These are phyloP conservation scores for Fragariocoptes setiger DNA, from an alignment of 1,140 invertebrate genomes.

Conservation along the genomic window DNA sequence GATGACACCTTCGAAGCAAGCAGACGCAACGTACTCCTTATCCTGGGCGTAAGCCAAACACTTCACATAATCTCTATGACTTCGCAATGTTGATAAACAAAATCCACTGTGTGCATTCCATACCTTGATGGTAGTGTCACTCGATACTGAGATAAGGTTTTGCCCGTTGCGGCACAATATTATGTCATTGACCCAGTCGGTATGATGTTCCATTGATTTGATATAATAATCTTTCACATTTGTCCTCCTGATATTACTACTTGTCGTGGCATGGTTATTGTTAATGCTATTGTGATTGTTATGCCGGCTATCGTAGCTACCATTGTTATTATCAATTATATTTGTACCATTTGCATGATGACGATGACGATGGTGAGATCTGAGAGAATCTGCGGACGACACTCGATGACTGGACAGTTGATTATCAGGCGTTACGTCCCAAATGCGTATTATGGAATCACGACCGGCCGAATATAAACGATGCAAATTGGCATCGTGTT, in stretches of 20 bases:
- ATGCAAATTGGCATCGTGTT: constrained; percentile 54
- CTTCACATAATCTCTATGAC: constrained; percentile 95
- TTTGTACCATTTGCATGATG: no score
- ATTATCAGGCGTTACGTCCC: constrained; percentile 27
- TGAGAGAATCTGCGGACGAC: no score
- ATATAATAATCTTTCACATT: constrained; percentile 39
- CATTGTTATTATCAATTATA: constrained; percentile 1
- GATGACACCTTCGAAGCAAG: constrained; percentile 79
- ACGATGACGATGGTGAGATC: no score
- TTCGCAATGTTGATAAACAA: constrained; percentile 82
- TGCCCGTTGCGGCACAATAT: constrained; percentile 80
- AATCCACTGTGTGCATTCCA: constrained; percentile 99
- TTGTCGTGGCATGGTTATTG: not conserved
- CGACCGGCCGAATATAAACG: constrained; percentile 85
- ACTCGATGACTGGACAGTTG: no score
- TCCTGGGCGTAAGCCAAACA: constrained; percentile 93
- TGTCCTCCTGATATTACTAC: not conserved
- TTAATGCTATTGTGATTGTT: not conserved
- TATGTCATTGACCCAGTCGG: constrained; percentile 98
- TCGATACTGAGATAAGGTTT: constrained; percentile 90
- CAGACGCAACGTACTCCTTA: constrained; percentile 81
- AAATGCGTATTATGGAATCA: constrained; percentile 89
- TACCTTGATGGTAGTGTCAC: constrained; percentile 95
- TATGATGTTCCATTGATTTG: constrained; percentile 70
- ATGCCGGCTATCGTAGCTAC: not conserved